These are phyloP conservation scores for Drosophila quinaria DNA, from an alignment of 2,888 invertebrate genomes.

Conservation along the genomic window DNA sequence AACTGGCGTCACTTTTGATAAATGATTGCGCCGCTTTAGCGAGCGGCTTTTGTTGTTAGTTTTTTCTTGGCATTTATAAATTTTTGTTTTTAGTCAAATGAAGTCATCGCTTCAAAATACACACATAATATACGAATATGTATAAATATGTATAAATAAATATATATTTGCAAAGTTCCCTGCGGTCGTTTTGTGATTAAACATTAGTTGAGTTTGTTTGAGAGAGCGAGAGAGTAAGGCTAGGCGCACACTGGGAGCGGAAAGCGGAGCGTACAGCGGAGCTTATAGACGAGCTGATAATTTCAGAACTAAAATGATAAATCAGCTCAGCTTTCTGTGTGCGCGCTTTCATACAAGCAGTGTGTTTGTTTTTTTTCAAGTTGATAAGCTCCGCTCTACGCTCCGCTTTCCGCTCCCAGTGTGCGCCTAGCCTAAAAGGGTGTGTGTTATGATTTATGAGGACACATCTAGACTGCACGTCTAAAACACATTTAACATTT, in stretches of 20 bases:
- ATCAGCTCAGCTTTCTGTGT: no score
- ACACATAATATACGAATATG: constrained; percentile 18
- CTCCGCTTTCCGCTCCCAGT: no score
- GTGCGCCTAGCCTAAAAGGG: no score
- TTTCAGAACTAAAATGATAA: no score
- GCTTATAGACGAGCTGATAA: no score
- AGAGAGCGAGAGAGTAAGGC: background rate
- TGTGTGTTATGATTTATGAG: constrained; percentile 24
- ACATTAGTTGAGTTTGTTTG: constrained; percentile 20
- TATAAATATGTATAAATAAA: constrained; percentile 7
- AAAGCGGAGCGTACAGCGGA: no score
- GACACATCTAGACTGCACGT: constrained; percentile 12
- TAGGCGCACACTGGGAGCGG: no score
- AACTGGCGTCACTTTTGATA: constrained; percentile 66
- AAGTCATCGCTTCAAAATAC: constrained; percentile 75
- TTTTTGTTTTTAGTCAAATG: constrained; percentile 58
- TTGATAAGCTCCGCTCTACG: no score
- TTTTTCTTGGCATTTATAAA: constrained; percentile 54
- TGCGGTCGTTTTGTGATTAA: constrained; percentile 22
- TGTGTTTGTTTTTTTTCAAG: no score
- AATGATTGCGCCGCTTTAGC: constrained; percentile 55
- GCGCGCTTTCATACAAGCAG: no score
- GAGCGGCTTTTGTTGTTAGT: constrained; percentile 53
- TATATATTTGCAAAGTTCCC: constrained; percentile 17
- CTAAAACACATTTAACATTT: constrained; percentile 7